These are phyloP conservation scores for Cromileptes altivelis DNA, from an alignment of 2,113 vertebrate genomes.

Conservation along the genomic window DNA sequence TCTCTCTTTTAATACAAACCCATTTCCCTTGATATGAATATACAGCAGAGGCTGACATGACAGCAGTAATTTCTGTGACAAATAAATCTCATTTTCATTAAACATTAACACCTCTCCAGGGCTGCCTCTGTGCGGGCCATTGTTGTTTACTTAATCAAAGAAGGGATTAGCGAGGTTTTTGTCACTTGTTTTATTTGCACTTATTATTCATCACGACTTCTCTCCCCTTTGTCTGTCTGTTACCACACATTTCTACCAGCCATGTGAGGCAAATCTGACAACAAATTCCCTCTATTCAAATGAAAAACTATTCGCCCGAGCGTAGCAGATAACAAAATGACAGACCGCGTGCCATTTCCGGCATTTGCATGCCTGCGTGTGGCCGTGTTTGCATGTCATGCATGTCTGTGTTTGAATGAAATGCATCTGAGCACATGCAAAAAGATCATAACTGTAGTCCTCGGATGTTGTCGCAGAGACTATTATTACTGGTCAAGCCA, in stretches of 20 bases:
- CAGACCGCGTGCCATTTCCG: constrained; percentile 16
- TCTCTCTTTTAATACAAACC: constrained; percentile 3
- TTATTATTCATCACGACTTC: neutral
- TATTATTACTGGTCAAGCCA: constrained; percentile 59
- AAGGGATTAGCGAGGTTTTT: neutral
- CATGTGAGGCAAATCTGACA: neutral
- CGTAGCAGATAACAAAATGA: constrained; percentile 17
- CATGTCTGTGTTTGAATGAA: constrained; percentile 26
- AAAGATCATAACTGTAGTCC: constrained; percentile 40
- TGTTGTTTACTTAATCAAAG: neutral
- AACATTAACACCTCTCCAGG: neutral
- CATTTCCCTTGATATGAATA: neutral
- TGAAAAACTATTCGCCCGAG: neutral
- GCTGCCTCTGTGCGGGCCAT: neutral
- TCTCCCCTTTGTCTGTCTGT: neutral
- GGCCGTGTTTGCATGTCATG: constrained; percentile 48
- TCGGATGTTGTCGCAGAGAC: constrained; percentile 40
- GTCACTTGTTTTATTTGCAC: neutral
- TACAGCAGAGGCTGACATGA: neutral
- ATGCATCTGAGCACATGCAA: constrained; percentile 33
- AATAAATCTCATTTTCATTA: constrained; percentile 2
- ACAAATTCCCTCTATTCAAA: constrained; percentile 6
- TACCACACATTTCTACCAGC: neutral
- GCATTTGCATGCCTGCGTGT: constrained; percentile 21
- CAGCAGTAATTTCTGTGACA: neutral